Evolutionary conservation across 2,797 vertebrate genomes (phyloP).

Genomic region (Gastrophryne carolinensis): DNA sequence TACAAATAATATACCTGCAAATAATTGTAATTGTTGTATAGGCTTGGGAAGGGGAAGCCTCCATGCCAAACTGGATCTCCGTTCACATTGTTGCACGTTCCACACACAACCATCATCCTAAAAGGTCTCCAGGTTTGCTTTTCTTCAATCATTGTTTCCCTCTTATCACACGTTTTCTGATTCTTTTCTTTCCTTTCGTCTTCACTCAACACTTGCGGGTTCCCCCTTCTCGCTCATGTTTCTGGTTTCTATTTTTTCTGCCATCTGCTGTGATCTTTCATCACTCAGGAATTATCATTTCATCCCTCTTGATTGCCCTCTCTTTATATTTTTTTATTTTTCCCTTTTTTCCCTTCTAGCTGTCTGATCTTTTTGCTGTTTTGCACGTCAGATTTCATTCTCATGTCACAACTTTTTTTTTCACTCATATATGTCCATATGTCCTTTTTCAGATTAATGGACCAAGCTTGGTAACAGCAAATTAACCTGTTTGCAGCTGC

Average conservation of each 20-base stretch:
- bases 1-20: too few relatives aligned
- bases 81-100: too few relatives aligned
- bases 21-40: too few relatives aligned
- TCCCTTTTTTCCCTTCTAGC: background rate
- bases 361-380: background rate
- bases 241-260: background rate
- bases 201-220: background rate
- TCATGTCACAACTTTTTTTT: background rate
- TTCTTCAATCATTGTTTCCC: background rate
- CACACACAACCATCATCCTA: too few relatives aligned
- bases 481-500: background rate
- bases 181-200: background rate
- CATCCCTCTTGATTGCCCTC: background rate
- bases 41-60: too few relatives aligned
- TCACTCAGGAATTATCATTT: too few relatives aligned
- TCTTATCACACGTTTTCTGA: background rate
- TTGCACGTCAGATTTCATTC: background rate
- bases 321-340: background rate
- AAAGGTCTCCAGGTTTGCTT: background rate
- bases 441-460: constrained; percentile 9
- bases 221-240: background rate
- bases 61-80: too few relatives aligned
- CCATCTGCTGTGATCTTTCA: constrained; percentile 2
- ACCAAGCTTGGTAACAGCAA: background rate
- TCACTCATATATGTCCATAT: constrained; percentile 13